Percentiles rank a stretch among this genome's conserved stretches.
phyloP scores from a whole-genome alignment of 2,113 vertebrate species.

The Cyanoliseus patagonus region DNA sequence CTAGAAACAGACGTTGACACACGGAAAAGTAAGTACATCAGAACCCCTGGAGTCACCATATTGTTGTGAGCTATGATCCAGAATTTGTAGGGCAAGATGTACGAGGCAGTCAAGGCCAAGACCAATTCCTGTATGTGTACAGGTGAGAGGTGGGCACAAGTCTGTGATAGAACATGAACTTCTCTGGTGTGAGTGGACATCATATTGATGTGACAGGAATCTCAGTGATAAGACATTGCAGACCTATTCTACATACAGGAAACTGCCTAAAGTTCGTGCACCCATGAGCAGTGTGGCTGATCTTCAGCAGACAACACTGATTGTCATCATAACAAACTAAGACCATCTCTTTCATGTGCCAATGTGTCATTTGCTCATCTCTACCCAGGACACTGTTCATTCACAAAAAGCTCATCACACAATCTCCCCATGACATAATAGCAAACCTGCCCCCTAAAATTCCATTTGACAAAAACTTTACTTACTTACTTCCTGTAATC shows the following conservation, averaged over 20 bases:
- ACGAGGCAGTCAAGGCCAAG: background rate
- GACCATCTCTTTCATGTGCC: background rate
- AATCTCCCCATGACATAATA: background rate
- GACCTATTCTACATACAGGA: background rate
- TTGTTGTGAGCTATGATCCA: background rate
- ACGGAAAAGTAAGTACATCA: background rate
- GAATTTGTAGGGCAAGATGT: background rate
- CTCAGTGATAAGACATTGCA: background rate
- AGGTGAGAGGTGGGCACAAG: background rate
- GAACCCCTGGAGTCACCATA: background rate
- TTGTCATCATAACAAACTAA: background rate
- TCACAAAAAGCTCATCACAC: background rate
- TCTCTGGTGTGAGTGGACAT: background rate
- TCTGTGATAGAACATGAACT: background rate
- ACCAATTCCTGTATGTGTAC: background rate
- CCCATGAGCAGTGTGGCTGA: background rate
- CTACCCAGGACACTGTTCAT: background rate
- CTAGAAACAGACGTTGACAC: background rate
- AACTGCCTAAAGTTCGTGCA: background rate
- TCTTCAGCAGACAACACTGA: background rate
- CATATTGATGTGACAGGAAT: background rate
- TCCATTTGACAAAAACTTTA: background rate
- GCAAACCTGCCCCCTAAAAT: background rate
- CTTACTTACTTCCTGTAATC: background rate
- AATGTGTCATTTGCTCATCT: rapidly evolving